Percentiles rank a stretch among this genome's conserved stretches.
Evolutionary conservation across 2,797 vertebrate genomes (phyloP).

Genomic region (Amblyraja radiata): DNA sequence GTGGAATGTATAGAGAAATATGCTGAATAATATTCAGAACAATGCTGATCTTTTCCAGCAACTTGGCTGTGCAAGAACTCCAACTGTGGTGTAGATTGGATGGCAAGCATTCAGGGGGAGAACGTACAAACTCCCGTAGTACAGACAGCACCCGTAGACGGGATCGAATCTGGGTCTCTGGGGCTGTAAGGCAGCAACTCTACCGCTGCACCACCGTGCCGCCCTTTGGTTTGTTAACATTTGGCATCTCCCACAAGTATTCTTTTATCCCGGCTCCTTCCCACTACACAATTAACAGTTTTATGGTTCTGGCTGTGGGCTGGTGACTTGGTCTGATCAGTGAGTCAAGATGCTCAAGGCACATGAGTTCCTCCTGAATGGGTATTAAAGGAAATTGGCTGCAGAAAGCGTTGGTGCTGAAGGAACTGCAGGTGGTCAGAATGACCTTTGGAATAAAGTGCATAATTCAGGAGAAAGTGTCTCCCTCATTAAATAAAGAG

Average conservation of each 20-base stretch:
- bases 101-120: not conserved
- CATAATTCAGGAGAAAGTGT: not conserved
- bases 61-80: not conserved
- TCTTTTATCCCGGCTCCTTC: not conserved
- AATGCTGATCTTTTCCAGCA: not conserved
- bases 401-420: not conserved
- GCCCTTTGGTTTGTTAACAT: not conserved
- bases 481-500: no score
- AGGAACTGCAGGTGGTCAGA: not conserved
- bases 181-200: no score
- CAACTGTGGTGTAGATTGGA: not conserved
- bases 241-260: not conserved
- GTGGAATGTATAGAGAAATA: no score
- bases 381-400: not conserved
- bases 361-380: not conserved
- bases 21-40: no score
- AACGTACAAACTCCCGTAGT: no score
- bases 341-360: not conserved
- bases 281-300: not conserved
- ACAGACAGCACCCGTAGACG: no score
- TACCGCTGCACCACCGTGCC: no score
- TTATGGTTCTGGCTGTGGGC: not conserved
- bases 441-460: not conserved
- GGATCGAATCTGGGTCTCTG: no score
- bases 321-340: not conserved